Conservation (phyloP, 1,140 invertebrate genomes). For the Papilio machaon region DNA sequence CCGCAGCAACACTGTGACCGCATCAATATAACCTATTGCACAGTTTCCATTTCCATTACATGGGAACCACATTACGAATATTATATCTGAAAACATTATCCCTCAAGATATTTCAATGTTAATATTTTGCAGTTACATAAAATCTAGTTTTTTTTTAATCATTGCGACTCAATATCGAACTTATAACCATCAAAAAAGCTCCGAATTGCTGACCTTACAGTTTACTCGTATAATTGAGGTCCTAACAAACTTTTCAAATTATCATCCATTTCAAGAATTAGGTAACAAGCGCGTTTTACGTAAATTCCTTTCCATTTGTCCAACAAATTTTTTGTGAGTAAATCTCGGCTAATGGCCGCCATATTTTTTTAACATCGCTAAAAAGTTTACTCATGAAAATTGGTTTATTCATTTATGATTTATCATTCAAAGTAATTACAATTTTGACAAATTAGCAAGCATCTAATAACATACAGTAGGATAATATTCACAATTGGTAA, state of each 20-base stretch:
- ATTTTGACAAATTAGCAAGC: too few relatives aligned
- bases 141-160: neutral
- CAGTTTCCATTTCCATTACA: conserved; percentile 25
- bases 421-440: neutral
- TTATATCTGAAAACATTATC: too few relatives aligned
- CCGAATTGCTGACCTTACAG: neutral
- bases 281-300: conserved; percentile 10
- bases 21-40: conserved; percentile 9
- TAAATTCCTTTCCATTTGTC: conserved; percentile 15
- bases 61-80: conserved; percentile 18
- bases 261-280: conserved; percentile 15
- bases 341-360: conserved; percentile 3
- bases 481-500: neutral
- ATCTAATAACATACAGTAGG: too few relatives aligned
- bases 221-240: neutral
- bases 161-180: neutral
- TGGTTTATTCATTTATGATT: too few relatives aligned
- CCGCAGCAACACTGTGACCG: conserved; percentile 2
- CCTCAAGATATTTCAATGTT: too few relatives aligned
- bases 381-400: conserved; percentile 22
- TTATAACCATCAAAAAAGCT: neutral
- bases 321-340: neutral
- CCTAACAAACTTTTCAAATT: conserved; percentile 19
- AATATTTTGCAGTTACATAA: neutral
- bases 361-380: neutral